These are phyloP conservation scores for Rhinichthys klamathensis DNA, from an alignment of 2,113 vertebrate species.

Conservation along the genomic window DNA sequence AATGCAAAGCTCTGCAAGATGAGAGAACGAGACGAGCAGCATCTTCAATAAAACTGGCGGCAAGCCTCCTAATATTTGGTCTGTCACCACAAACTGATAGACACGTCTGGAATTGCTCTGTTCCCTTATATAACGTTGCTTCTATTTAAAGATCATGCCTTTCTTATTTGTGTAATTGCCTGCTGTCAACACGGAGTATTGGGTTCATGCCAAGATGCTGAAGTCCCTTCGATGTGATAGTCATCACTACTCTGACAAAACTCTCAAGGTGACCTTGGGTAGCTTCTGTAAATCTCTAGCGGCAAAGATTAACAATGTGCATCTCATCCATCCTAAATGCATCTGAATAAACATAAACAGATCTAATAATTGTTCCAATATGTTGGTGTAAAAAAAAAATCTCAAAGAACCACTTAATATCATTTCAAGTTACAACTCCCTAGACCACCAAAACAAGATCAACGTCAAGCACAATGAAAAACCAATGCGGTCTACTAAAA, in stretches of 20 bases:
- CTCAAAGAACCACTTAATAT: background rate
- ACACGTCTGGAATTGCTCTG: constrained; percentile 11
- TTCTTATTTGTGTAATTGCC: constrained; percentile 45
- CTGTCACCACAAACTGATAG: constrained; percentile 15
- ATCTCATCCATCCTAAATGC: background rate
- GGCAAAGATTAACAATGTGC: constrained; percentile 7
- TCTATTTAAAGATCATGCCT: constrained; percentile 13
- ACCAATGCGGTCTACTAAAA: background rate
- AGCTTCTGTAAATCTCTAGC: constrained; percentile 1
- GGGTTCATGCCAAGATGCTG: constrained; percentile 47
- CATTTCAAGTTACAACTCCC: background rate
- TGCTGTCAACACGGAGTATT: constrained; percentile 35
- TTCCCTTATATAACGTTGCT: background rate
- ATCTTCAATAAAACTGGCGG: constrained; percentile 43
- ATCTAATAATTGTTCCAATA: constrained; percentile 14
- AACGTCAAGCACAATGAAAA: background rate
- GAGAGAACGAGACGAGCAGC: constrained; percentile 23
- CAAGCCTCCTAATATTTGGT: constrained; percentile 23
- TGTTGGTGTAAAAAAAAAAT: background rate
- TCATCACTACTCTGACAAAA: constrained; percentile 50
- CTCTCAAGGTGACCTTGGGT: constrained; percentile 57
- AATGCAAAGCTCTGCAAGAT: constrained; percentile 34
- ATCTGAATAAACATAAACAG: constrained; percentile 15
- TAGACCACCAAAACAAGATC: background rate
- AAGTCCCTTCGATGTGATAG: constrained; percentile 49